phyloP scores from a whole-genome alignment of 2,888 invertebrate genomes.

The Drosophila cracens region DNA sequence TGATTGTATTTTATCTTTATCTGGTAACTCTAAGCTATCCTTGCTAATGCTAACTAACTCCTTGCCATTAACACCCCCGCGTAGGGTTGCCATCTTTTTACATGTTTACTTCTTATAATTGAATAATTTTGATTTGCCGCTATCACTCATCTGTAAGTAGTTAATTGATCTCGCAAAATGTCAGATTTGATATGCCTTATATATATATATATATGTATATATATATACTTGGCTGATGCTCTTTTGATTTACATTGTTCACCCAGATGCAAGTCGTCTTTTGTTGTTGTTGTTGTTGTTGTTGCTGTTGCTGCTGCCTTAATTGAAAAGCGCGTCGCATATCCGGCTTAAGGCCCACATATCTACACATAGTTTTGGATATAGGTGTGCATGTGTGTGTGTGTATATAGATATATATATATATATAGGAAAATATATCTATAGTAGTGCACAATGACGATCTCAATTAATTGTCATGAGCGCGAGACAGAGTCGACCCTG shows the following conservation, averaged over 20 bases:
- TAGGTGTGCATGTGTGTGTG: constrained; percentile 27
- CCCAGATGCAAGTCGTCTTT: constrained; percentile 31
- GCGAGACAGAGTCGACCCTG: constrained; percentile 52
- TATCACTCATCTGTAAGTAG: background rate
- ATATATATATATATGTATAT: background rate
- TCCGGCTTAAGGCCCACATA: constrained; percentile 60
- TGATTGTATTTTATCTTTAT: background rate
- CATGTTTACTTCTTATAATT: background rate
- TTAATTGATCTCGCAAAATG: background rate
- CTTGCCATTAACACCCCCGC: background rate
- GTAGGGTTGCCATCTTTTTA: background rate
- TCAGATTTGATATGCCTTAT: background rate
- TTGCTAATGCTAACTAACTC: background rate
- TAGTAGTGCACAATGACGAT: constrained; percentile 33
- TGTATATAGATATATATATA: constrained; percentile 21
- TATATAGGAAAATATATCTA: constrained; percentile 16
- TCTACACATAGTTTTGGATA: constrained; percentile 13
- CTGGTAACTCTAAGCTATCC: background rate
- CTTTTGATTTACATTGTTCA: constrained; percentile 27
- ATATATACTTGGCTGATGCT: background rate
- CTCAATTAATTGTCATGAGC: constrained; percentile 76
- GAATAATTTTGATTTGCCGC: background rate
- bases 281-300: background rate
- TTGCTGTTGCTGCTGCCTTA: constrained; percentile 36
- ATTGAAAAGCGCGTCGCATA: constrained; percentile 81